phyloP scores from a whole-genome alignment of 2,113 vertebrate genomes.

The Jaculus jaculus region DNA sequence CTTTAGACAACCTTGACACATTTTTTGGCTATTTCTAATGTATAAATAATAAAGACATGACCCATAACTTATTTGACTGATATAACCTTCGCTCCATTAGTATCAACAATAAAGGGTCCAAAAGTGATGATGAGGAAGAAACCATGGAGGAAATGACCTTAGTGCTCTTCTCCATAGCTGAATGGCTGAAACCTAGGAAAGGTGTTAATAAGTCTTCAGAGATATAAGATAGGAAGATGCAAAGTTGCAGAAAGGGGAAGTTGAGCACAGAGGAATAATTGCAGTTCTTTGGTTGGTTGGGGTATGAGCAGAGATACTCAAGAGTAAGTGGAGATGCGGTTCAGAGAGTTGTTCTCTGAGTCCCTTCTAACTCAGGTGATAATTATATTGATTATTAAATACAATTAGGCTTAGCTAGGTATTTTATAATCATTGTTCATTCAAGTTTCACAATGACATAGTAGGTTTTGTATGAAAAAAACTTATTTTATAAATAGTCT shows the following conservation, averaged over 20 bases:
- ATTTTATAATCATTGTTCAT: neutral
- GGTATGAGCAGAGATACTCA: neutral
- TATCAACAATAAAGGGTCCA: neutral
- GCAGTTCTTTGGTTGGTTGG: neutral
- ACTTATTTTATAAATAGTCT: conserved; percentile 18
- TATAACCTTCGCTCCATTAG: neutral
- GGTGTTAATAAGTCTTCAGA: neutral
- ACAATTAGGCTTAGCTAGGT: neutral
- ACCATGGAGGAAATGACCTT: neutral
- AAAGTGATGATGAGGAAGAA: neutral
- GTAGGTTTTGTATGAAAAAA: neutral
- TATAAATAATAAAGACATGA: neutral
- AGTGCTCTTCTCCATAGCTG: neutral
- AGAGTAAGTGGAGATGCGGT: neutral
- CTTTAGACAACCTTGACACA: neutral
- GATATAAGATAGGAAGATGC: no score
- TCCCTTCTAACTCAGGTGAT: neutral
- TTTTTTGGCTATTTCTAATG: neutral
- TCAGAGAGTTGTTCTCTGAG: neutral
- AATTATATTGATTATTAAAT: neutral
- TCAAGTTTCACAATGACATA: neutral
- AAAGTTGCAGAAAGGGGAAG: no score
- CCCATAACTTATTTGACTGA: neutral
- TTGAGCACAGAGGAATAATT: neutral
- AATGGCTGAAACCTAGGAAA: neutral